A percentile compares a stretch with the other conserved stretches of the same genome.
Evolutionary conservation across 1,140 invertebrate genomes (phyloP).

Genomic region (Aphaenogaster ashmeadi): DNA sequence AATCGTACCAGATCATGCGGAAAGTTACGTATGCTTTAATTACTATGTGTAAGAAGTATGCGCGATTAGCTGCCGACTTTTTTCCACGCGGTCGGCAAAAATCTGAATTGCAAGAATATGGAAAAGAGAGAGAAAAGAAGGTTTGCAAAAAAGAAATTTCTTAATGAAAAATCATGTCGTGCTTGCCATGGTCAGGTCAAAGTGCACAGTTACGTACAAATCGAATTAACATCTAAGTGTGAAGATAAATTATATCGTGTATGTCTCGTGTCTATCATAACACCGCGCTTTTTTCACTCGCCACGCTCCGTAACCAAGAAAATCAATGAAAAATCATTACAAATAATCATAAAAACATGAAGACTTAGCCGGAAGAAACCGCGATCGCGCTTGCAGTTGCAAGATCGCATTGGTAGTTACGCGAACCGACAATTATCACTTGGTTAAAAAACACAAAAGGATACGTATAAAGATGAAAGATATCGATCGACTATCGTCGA

Average conservation of each 20-base stretch:
- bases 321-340: slow-evolving; percentile 8
- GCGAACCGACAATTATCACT: slow-evolving; percentile 15
- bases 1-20: slow-evolving; percentile 10
- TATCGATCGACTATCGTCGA: neutral
- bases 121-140: neutral
- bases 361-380: neutral
- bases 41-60: neutral
- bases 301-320: neutral
- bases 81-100: neutral
- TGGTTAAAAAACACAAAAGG: neutral
- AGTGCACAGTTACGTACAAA: slow-evolving; percentile 23
- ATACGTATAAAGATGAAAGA: neutral
- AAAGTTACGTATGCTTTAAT: slow-evolving; percentile 46
- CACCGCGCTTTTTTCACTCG: neutral
- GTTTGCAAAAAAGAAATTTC: slow-evolving; percentile 2
- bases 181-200: neutral
- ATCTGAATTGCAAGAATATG: neutral
- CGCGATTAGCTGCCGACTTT: neutral
- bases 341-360: neutral
- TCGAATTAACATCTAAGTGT: slow-evolving; percentile 6
- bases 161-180: slow-evolving; percentile 15
- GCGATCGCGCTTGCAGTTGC: neutral
- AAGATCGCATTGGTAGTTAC: neutral
- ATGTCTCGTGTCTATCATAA: neutral
- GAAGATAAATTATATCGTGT: slow-evolving; percentile 25